These are phyloP conservation scores for Nasua narica DNA, from an alignment of 2,797 vertebrate genomes.

Conservation along the genomic window DNA sequence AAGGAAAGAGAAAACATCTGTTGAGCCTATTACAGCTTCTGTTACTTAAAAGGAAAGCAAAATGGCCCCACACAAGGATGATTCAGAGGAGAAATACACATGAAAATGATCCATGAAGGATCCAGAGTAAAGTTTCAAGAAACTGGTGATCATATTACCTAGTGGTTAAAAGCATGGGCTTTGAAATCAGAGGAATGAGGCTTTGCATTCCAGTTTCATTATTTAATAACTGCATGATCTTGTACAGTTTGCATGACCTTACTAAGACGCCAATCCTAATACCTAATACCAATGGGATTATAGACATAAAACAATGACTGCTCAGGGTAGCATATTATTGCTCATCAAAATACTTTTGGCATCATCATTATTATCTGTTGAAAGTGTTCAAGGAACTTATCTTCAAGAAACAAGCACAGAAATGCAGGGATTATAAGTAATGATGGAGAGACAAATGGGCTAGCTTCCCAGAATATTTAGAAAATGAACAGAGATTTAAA, in stretches of 20 bases:
- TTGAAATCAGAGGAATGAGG: neutral
- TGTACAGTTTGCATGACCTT: neutral
- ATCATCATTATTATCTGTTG: no score
- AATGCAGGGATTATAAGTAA: neutral
- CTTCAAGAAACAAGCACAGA: neutral
- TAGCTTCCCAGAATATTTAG: no score
- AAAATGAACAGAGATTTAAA: neutral
- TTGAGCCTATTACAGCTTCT: neutral
- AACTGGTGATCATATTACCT: neutral
- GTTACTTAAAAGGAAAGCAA: neutral
- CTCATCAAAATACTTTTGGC: neutral
- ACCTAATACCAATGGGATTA: neutral
- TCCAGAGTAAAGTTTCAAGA: neutral
- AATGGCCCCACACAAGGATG: neutral
- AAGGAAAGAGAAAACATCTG: neutral
- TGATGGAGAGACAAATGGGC: neutral
- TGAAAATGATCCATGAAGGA: neutral
- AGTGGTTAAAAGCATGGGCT: neutral
- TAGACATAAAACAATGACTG: neutral
- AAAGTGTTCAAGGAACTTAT: neutral
- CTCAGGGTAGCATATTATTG: neutral
- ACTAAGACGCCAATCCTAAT: no score
- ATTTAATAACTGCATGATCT: neutral
- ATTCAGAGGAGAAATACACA: neutral
- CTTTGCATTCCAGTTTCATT: neutral